phyloP scores from a whole-genome alignment of 2,888 invertebrate species.

The Cheilosia pagana region DNA sequence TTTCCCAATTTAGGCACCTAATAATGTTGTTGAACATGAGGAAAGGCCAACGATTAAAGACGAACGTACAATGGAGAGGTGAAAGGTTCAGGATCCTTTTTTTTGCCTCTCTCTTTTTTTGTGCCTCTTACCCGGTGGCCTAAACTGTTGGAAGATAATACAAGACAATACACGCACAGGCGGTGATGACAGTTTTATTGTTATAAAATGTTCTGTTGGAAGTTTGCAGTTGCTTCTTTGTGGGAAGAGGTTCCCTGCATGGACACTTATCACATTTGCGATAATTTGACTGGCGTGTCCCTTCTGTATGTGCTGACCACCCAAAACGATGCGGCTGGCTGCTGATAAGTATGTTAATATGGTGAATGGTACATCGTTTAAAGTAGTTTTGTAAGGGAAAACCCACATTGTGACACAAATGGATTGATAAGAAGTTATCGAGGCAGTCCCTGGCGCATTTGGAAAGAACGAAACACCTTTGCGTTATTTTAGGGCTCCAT shows the following conservation, averaged over 20 bases:
- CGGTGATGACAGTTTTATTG: constrained; percentile 75
- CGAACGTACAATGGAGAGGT: constrained; percentile 46
- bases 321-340: constrained; percentile 60
- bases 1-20: constrained; percentile 71
- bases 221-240: constrained; percentile 64
- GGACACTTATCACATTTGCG: constrained; percentile 74
- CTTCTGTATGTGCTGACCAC: constrained; percentile 59
- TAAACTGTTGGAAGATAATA: constrained; percentile 63
- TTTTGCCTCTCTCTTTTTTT: neutral
- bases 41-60: constrained; percentile 23
- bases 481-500: no score
- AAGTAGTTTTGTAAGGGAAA: constrained; percentile 50
- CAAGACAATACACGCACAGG: constrained; percentile 66
- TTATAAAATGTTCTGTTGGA: constrained; percentile 47
- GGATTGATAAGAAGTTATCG: constrained; percentile 7
- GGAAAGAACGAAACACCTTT: no score
- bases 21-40: constrained; percentile 59
- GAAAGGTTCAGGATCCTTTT: constrained; percentile 60
- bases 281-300: constrained; percentile 72
- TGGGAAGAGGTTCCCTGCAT: constrained; percentile 58
- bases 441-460: neutral
- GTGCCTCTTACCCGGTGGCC: constrained; percentile 64
- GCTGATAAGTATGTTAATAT: constrained; percentile 67
- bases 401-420: constrained; percentile 14
- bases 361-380: constrained; percentile 49